Base-by-base conservation (phyloP, 2,113 vertebrate genomes). In the Sinocyclocheilus grahami region DNA sequence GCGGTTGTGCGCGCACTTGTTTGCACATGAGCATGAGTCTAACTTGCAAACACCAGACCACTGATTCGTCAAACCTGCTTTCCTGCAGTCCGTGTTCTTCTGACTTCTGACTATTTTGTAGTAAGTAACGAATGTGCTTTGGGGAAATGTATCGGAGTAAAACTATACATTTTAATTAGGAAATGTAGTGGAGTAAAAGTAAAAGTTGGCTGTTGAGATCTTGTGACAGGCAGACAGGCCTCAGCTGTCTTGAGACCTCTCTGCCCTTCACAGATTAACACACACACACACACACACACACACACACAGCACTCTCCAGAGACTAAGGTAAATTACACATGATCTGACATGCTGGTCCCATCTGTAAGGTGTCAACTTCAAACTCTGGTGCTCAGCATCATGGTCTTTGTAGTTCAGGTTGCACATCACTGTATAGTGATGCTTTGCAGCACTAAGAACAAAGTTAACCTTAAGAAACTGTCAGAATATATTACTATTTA, bases 301-400 rank as follows among this genome's bases (percentile, higher is more conserved):
- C 39, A 75, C 81, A 79, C 63, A 74, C 63, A 72, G 42, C 20
- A 72, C 20, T 89, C 88, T 86, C 88, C 74, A 65, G 67, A 62
- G 89, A 87, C 78, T 78, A 76, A 58, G 67, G 65, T 85, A 83
- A 83, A 90, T 90, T 85, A 88, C 48, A n/a, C 72, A 86, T 65
- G 20, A 86, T 69, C 65, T 67, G 78, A 75, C 76, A 85, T 46
- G 77, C 82, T 88, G 79, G 79, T 76, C 63, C 72, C 78, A 76
- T 85, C 87, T 83, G 78, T 87, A 79, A 22, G 27, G 37, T 79
- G 65, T 86, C 69, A 87, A 82, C 84, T 89, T 72, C 86, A 82
- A 88, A 79, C 86, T 51, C 46, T 12, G 22, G 76, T 42, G 53
- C 37, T 55, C 27, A 24, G 74, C 42, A 55, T 82, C 65, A 63